A percentile compares a stretch with the other conserved stretches of the same genome.
Evolutionary conservation across 2,888 invertebrate genomes (phyloP).

Genomic region (Ophion obscuratus): DNA sequence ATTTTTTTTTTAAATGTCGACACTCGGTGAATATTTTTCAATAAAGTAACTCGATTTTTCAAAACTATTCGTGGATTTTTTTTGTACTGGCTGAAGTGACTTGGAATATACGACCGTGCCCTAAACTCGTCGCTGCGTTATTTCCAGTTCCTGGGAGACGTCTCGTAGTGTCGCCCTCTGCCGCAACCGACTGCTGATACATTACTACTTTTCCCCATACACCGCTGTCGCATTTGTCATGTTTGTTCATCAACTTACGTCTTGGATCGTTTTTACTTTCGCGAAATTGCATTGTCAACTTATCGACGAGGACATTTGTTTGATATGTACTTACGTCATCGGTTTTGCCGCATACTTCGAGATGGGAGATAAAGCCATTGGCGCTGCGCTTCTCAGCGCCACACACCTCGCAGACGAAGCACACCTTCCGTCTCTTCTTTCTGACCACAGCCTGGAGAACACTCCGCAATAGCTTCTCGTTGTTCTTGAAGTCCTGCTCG

Average conservation of each 20-base stretch:
- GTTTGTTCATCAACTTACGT: not conserved
- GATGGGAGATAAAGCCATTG: constrained; percentile 87
- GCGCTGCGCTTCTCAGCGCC: constrained; percentile 82
- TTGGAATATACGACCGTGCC: too few species aligned
- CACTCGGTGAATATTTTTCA: too few species aligned
- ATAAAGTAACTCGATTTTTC: too few species aligned
- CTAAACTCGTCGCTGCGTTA: too few species aligned
- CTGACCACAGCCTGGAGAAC: constrained; percentile 84
- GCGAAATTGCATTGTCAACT: not conserved
- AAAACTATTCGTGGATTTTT: too few species aligned
- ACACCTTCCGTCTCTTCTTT: constrained; percentile 78
- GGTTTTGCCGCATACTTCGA: constrained; percentile 86
- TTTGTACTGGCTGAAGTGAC: too few species aligned
- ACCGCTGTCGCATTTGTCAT: too few species aligned
- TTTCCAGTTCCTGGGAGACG: too few species aligned
- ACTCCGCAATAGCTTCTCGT: constrained; percentile 84
- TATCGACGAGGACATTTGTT: not conserved
- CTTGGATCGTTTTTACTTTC: too few species aligned
- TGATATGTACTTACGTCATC: constrained; percentile 83
- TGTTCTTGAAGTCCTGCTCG: constrained; percentile 85
- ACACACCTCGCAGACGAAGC: constrained; percentile 86
- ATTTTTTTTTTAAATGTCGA: too few species aligned
- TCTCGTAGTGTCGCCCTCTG: too few species aligned
- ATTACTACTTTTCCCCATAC: not conserved
- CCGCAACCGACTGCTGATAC: not conserved